Conservation (phyloP, 2,113 vertebrate genomes). For the Gnathonemus echidnorhynchus region DNA sequence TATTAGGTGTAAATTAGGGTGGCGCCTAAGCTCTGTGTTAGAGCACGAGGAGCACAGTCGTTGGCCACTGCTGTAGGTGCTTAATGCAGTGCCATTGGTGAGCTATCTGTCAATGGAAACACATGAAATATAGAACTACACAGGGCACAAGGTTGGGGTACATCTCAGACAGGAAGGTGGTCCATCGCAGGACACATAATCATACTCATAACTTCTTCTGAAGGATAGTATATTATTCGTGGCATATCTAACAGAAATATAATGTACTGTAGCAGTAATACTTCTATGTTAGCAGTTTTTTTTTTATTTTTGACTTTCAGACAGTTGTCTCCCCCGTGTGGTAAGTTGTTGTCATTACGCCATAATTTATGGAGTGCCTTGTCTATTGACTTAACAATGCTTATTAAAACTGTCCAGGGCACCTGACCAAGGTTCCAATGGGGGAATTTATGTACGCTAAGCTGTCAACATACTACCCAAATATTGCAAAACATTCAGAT, state of each 20-base stretch:
- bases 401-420: not conserved
- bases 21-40: no score
- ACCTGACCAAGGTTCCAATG: not conserved
- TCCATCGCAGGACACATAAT: not conserved
- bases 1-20: no score
- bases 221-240: not conserved
- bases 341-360: not conserved
- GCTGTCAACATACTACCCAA: not conserved
- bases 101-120: not conserved
- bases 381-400: not conserved
- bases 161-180: not conserved
- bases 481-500: not conserved
- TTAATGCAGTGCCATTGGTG: not conserved
- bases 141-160: not conserved
- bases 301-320: not conserved
- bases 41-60: no score
- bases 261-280: not conserved
- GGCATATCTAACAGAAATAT: not conserved
- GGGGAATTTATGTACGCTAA: not conserved
- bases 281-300: not conserved
- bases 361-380: not conserved
- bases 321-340: not conserved
- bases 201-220: not conserved
- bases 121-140: not conserved
- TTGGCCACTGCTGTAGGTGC: not conserved